Base-by-base conservation (phyloP, 2,113 vertebrate species). In the Trematomus loennbergii region DNA sequence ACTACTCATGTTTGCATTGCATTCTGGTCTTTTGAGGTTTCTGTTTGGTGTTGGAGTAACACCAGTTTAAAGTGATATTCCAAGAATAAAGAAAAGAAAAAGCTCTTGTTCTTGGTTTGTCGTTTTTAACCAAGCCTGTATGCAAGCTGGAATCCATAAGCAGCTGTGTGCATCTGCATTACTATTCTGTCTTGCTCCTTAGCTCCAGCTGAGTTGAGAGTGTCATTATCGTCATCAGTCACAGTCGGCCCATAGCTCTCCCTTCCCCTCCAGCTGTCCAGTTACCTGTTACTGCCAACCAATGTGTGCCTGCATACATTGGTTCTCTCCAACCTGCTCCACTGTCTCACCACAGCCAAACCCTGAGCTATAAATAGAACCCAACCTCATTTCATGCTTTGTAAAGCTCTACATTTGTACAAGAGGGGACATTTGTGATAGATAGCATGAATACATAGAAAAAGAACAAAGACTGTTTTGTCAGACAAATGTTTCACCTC, bases 321-420 rank as follows among this genome's bases (percentile, higher is more conserved):
- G 43, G 18, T 48, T 79, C 64, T 58, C 40, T 78, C 70, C 81
- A 89, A 82, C 82, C 79, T 86, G 84, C 75, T 82, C 55, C 78
- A 48, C 52, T 72, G 50, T 83, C 79, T 85, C 75, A 68, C 66
- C 52, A 68, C 61, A 67, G 65, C 67, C 54, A 91, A 90, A 87
- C 57, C 43, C 46, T 61, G 55, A 63, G 75, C 89, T 79, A 15
- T 85, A 93, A 92, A 90, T 92, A 93, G 83, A 89, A 85, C 33
- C 81, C 81, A 88, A 80, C 79, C 87, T 88, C 73, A 90, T 93
- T 92, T 91, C 84, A 89, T 85, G 89, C 89, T 85, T 87, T 48
- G 17, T 43, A 81, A 85, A 91, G 80, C 89, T 87, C 69, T 82
- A 88, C 83, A 92, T 89, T 88, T 85, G 83, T 74, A 88, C 85